Base-by-base conservation (phyloP, 2,888 invertebrate species). In the Harmothoe impar region DNA sequence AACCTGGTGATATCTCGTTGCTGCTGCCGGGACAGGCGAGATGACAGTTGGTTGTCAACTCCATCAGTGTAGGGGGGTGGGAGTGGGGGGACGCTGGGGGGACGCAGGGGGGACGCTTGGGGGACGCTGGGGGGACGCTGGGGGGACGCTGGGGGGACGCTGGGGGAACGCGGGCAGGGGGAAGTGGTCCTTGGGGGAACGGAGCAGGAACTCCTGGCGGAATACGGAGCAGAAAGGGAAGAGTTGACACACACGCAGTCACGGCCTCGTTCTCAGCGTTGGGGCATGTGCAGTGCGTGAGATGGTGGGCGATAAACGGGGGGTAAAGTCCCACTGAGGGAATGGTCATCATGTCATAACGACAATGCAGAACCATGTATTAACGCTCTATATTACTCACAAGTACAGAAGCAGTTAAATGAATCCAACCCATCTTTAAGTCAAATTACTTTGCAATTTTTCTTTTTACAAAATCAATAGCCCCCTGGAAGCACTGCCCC, bases 31-130 rank as follows among this genome's bases (percentile, higher is more conserved):
- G 72, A 72, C 29, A 29, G 29, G n/a, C 31, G 17, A 72, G 72
- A 72, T 29, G 72, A 72, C 72, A 72, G 72, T 72, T 72, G 72
- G 72, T 29, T 72, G 72, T 29, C 72, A 29, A 29, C 17, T 29
- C 29, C 29, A 72, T 72, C 72, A 72, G 72, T 29, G 5, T 72
- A 72, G 5, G 72, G 29, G 72, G n/a, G n/a, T n/a, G n/a, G n/a
- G n/a, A n/a, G n/a, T n/a, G n/a, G n/a, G n/a, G n/a, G n/a, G n/a
- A n/a, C n/a, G n/a, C n/a, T n/a, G n/a, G n/a, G n/a, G n/a, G n/a
- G n/a, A n/a, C n/a, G n/a, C n/a, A n/a, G n/a, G n/a, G n/a, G n/a
- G n/a, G n/a, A n/a, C n/a, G n/a, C n/a, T n/a, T n/a, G n/a, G n/a
- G n/a, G n/a, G n/a, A n/a, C n/a, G n/a, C n/a, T n/a, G n/a, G n/a